Base-by-base conservation (phyloP, 2,113 vertebrate species). In the Cottus gobio region DNA sequence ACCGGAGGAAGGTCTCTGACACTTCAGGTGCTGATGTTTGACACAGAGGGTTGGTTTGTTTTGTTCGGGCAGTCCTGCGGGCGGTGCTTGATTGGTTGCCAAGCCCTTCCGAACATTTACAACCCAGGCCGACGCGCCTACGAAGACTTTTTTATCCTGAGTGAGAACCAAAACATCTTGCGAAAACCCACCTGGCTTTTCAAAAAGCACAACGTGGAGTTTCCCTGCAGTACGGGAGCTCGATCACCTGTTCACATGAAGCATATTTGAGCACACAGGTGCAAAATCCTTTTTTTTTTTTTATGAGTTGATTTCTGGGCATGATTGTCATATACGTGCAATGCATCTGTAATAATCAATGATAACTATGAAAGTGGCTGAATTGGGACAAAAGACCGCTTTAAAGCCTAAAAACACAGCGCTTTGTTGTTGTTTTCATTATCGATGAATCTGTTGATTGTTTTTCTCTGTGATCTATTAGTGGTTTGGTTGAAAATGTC, bases 11-110 rank as follows among this genome's bases (percentile, higher is more conserved):
- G 71, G 50, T 77, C 62, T 68, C 31, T 89, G 83, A 86, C 80
- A 84, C 90, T 84, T 81, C 3, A 15, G 72, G 36, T 11, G 79
- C 39, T 71, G 69, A 13, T 80, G 44, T 79, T 74, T 86, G 76
- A 87, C 78, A 75, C 15, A 42, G 76, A 67, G 73, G 34, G 69
- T 69, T 12, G 66, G 2, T n/a, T 83, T 52, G 20, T 44, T 50
- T 86, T 83, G 84, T 77, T 54, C 76, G 83, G 62, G 68, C 48
- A 56, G 77, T 86, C 86, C 46, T 61, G 36, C 85, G 82, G 85
- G 90, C 79, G 88, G 82, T 75, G 85, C 88, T 90, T 88, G n/a
- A n/a, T n/a, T n/a, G n/a, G n/a, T n/a, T n/a, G 65, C 67, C 31
- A 11, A 28, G 42, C 30, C 30, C 30, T 31, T 31, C 4, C 30